Base-by-base conservation (phyloP, 2,888 invertebrate species). In the Lepidochitona cinerea region DNA sequence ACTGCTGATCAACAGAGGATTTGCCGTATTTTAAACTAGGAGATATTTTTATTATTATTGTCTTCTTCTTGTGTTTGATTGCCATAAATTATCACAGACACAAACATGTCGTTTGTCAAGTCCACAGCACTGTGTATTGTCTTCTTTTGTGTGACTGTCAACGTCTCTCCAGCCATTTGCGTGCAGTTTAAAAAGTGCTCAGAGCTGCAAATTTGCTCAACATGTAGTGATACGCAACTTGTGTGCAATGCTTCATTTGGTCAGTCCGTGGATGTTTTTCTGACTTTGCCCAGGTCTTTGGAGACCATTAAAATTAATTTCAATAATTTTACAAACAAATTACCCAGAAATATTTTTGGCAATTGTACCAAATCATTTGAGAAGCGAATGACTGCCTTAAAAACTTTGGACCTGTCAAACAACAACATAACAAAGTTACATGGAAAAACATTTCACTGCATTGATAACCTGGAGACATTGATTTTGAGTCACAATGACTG, bases 401-500 rank as follows among this genome's bases (percentile, higher is more conserved):
- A 66, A 32, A 14, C 54, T 0, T 35, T 84, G 37, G 79, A 79
- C 53, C 64, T 84, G 37, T 77, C 78, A 0, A 41, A 72, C 33
- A 83, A 84, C 41, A 66, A 64, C n/a, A 83, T 84, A 3, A 14
- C 54, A 5, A 65, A 14, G 23, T 78, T 84, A 9, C 78, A 81
- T 54, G 84, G 84, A 0, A 78, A 80, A 71, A 78, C 80, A 29
- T 82, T 84, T 37, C 82, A 83, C 49, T 83, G 84, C 64, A 75
- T 80, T 64, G 75, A 75, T 0, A 68, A 78, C 65, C 49, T 84
- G 9, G 65, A 75, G 9, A 73, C 64, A 12, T 54, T 84, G 54
- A 77, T 71, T n/a, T 68, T 84, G 1, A 37, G 70, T 1, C 54
- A 80, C 36, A 84, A 84, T 49, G 65, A 78, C 7, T 84, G 83